Conservation (phyloP, 2,113 vertebrate species). For the Solenodon paradoxus region DNA sequence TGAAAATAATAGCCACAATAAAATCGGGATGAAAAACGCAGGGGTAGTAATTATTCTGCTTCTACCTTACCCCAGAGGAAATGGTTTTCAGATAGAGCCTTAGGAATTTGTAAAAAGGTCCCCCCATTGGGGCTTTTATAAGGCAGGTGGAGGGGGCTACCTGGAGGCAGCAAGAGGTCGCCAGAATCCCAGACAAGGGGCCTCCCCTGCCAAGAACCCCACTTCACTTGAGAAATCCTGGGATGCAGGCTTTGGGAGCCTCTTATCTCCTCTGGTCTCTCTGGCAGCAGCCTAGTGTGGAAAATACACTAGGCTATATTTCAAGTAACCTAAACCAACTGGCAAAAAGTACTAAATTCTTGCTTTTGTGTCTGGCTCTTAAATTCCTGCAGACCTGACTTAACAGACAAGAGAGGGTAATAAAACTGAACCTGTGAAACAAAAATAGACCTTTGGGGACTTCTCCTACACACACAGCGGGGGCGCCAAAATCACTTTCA, state of each 20-base stretch:
- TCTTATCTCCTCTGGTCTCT: slow-evolving; percentile 28
- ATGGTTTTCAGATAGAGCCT: slow-evolving; percentile 62
- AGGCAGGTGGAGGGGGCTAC: slow-evolving; percentile 46
- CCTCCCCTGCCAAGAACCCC: too few relatives aligned
- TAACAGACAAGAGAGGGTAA: slow-evolving; percentile 70
- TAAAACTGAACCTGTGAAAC: slow-evolving; percentile 76
- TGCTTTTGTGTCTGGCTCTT: slow-evolving; percentile 73
- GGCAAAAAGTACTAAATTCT: slow-evolving; percentile 56
- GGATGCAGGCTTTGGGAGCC: background rate
- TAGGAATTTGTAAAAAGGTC: slow-evolving; percentile 20
- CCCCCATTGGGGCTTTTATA: background rate
- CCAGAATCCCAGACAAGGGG: background rate
- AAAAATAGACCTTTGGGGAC: slow-evolving; percentile 72
- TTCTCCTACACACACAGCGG: slow-evolving; percentile 30
- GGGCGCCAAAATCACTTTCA: slow-evolving; percentile 56
- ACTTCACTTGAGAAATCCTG: background rate
- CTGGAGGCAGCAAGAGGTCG: background rate
- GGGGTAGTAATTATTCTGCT: slow-evolving; percentile 80
- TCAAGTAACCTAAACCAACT: slow-evolving; percentile 71
- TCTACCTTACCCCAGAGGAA: slow-evolving; percentile 68
- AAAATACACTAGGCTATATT: slow-evolving; percentile 65
- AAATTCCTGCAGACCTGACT: slow-evolving; percentile 76
- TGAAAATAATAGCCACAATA: slow-evolving; percentile 86
- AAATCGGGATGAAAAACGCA: slow-evolving; percentile 77
- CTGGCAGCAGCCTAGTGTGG: slow-evolving; percentile 62